Conservation (phyloP, 2,113 vertebrate species). For the Cisticola juncidis region DNA sequence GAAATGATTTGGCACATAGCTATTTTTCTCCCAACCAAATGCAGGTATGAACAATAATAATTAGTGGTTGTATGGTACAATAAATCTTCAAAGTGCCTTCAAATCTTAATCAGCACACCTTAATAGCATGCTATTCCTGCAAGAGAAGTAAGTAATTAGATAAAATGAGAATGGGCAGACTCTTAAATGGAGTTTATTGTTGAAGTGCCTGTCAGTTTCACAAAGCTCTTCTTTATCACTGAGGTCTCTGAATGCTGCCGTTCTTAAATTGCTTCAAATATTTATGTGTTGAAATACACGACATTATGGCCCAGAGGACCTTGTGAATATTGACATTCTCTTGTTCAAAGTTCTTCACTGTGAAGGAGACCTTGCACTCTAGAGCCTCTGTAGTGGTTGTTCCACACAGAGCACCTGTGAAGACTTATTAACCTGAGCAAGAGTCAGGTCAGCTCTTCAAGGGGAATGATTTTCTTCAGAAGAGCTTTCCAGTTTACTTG, state of each 20-base stretch:
- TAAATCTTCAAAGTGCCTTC: constrained; percentile 48
- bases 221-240: constrained; percentile 34
- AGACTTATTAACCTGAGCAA: not conserved
- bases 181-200: constrained; percentile 36
- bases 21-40: constrained; percentile 4
- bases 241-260: not conserved
- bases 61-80: constrained; percentile 33
- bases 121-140: constrained; percentile 25
- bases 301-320: not conserved
- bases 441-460: not conserved
- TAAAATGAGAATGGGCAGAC: constrained; percentile 32
- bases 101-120: constrained; percentile 51
- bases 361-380: not conserved
- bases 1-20: not conserved
- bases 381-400: not conserved
- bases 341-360: not conserved
- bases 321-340: not conserved
- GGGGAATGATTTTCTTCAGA: not conserved
- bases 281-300: not conserved
- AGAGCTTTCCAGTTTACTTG: not conserved
- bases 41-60: constrained; percentile 42
- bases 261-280: not conserved
- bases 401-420: not conserved
- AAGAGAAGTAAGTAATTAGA: constrained; percentile 37
- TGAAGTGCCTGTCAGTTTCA: constrained; percentile 3